Evolutionary conservation across 2,888 invertebrate genomes (phyloP).

Genomic region (Calameuta filiformis): DNA sequence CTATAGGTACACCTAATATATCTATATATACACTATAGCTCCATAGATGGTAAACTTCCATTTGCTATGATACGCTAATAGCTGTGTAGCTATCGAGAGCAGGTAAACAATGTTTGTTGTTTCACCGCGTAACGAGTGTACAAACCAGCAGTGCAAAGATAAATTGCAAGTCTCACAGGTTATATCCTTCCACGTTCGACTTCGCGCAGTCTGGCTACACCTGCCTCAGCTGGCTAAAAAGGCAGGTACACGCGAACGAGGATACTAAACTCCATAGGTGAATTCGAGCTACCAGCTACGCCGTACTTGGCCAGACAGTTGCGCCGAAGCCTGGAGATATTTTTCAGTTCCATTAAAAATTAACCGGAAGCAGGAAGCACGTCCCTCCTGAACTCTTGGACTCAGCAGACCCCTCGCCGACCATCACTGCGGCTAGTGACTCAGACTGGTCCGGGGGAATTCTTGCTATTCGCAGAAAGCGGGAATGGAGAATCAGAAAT

Average conservation of each 20-base stretch:
- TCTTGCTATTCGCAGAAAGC: not conserved
- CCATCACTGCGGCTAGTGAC: not conserved
- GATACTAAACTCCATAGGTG: not conserved
- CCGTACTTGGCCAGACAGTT: not conserved
- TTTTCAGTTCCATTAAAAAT: not conserved
- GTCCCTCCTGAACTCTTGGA: not conserved
- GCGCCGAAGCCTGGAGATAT: not conserved
- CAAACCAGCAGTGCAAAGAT: not conserved
- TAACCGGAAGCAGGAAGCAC: not conserved
- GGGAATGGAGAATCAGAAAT: not conserved
- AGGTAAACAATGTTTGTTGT: not conserved
- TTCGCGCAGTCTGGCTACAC: not conserved
- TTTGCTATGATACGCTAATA: slow-evolving; percentile 34
- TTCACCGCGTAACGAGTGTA: not conserved
- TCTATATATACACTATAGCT: slow-evolving; percentile 1
- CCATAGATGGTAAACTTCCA: slow-evolving; percentile 32
- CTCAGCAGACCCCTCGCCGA: not conserved
- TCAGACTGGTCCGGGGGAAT: not conserved
- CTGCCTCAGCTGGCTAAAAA: not conserved
- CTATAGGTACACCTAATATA: not conserved
- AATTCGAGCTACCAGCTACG: not conserved
- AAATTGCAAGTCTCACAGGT: not conserved
- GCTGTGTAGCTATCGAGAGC: slow-evolving; percentile 9
- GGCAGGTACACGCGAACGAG: not conserved
- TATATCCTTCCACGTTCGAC: not conserved